phyloP scores from a whole-genome alignment of 2,797 vertebrate genomes.

The Natrix natrix region DNA sequence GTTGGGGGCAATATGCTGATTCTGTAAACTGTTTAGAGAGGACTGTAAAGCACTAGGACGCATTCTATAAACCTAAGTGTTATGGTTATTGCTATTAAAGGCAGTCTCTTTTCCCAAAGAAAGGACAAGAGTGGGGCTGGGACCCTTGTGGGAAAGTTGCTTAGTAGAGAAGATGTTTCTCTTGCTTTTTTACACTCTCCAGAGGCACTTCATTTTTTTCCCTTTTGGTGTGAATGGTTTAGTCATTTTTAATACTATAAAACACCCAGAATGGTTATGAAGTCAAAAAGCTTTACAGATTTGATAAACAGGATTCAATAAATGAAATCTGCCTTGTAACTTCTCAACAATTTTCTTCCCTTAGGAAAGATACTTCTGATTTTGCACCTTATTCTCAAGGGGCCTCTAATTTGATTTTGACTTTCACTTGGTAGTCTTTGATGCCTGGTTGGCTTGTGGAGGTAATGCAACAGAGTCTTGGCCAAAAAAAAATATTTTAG shows the following conservation, averaged over 20 bases:
- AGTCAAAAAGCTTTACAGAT: neutral
- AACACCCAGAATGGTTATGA: neutral
- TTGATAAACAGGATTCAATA: neutral
- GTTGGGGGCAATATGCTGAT: neutral
- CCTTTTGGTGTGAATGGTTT: neutral
- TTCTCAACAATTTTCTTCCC: neutral
- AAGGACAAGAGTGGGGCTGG: neutral
- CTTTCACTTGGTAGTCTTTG: neutral
- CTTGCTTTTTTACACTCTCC: neutral
- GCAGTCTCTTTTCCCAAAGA: neutral
- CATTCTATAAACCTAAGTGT: neutral
- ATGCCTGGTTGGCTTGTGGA: neutral
- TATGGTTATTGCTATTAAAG: neutral
- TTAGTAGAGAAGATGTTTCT: neutral
- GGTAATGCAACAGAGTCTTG: neutral
- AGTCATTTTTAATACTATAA: neutral
- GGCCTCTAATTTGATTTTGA: neutral
- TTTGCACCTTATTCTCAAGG: neutral
- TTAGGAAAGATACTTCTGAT: neutral
- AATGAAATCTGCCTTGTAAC: neutral
- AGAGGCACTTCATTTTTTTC: neutral
- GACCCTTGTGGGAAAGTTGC: neutral
- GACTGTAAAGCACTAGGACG: neutral
- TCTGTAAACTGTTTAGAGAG: neutral
- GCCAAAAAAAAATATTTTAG: neutral